These are phyloP conservation scores for Onthophagus sagittarius DNA, from an alignment of 2,888 invertebrate genomes.

Conservation along the genomic window DNA sequence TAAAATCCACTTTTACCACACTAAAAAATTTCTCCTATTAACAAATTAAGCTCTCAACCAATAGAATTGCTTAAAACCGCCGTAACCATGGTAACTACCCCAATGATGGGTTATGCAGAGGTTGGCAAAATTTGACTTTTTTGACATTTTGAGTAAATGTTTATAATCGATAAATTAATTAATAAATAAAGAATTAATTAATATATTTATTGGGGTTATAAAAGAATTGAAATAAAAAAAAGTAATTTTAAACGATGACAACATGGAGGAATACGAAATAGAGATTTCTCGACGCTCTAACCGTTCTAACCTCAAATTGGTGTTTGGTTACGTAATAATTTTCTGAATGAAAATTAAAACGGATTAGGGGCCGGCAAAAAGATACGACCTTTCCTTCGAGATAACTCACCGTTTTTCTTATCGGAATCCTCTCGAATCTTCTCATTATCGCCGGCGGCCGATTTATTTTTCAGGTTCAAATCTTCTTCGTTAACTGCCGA, in stretches of 20 bases:
- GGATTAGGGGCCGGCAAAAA: neutral
- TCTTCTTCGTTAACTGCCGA: constrained; percentile 23
- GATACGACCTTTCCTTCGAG: neutral
- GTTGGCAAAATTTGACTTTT: no score
- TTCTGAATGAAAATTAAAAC: neutral
- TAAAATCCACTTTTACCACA: no score
- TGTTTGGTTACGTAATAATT: constrained; percentile 18
- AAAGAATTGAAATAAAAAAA: no score
- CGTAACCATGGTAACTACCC: no score
- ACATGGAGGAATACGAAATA: neutral
- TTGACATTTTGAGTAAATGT: no score
- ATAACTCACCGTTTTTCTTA: constrained; percentile 19
- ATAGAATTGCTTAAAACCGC: no score
- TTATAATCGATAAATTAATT: no score
- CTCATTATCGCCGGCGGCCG: constrained; percentile 17
- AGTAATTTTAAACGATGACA: neutral
- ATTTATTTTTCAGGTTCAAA: constrained; percentile 19
- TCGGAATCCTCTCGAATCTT: constrained; percentile 18
- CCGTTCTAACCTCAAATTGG: constrained; percentile 15
- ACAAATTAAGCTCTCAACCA: no score
- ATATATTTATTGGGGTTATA: neutral
- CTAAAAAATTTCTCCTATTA: no score
- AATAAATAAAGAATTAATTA: neutral
- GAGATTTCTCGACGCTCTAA: neutral
- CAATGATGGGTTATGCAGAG: no score